Conservation (phyloP, 2,797 vertebrate genomes). For the Pitangus sulphuratus region DNA sequence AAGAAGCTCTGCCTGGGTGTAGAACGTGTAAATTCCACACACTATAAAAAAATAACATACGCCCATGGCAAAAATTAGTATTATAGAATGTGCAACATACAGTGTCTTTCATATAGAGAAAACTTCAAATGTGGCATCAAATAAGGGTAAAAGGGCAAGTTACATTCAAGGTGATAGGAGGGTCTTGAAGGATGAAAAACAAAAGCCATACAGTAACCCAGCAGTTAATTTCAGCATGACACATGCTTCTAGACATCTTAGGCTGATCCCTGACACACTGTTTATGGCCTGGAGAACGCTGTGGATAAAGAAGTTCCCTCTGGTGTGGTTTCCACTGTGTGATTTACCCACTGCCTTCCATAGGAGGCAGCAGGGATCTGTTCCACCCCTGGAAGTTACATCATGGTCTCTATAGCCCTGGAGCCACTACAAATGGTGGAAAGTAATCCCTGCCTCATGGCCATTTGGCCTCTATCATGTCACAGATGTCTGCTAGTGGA, state of each 20-base stretch:
- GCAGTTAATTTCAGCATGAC: not conserved
- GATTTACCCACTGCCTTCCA: not conserved
- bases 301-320: not conserved
- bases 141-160: not conserved
- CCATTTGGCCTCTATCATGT: not conserved
- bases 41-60: not conserved
- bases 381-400: not conserved
- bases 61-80: not conserved
- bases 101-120: not conserved
- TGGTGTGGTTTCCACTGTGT: not conserved
- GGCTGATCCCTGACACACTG: not conserved
- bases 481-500: not conserved
- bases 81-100: not conserved
- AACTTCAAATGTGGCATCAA: not conserved
- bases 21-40: not conserved
- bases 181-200: not conserved
- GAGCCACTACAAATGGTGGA: not conserved
- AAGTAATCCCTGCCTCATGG: not conserved
- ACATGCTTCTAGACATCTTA: not conserved
- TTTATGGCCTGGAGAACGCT: not conserved
- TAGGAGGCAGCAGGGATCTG: not conserved
- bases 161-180: not conserved
- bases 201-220: not conserved
- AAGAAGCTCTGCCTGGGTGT: fast-evolving
- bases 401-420: not conserved